phyloP scores from a whole-genome alignment of 2,888 invertebrate genomes.

The Nomada goodeniana region DNA sequence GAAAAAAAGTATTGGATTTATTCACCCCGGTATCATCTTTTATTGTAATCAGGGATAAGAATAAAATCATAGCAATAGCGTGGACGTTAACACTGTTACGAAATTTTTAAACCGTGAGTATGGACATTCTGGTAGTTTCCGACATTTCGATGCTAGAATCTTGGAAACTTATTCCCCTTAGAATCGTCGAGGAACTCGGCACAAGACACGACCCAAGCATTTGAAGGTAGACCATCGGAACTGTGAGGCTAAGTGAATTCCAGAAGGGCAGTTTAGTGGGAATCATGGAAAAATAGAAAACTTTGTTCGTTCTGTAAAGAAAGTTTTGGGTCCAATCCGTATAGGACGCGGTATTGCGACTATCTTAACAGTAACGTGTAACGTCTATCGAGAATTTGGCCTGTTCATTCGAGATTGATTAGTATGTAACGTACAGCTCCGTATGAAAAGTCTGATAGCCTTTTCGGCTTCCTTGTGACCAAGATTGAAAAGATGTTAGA shows the following conservation, averaged over 20 bases:
- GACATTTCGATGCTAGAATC: too few species aligned
- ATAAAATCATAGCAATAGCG: neutral
- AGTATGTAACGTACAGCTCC: neutral
- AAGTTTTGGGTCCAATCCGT: slow-evolving; percentile 34
- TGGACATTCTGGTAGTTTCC: neutral
- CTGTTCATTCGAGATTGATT: neutral
- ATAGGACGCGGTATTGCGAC: neutral
- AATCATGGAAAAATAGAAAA: slow-evolving; percentile 55
- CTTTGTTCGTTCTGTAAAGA: slow-evolving; percentile 34
- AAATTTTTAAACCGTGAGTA: neutral
- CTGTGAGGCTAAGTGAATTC: slow-evolving; percentile 12
- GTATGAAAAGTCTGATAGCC: too few species aligned
- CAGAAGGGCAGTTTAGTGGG: slow-evolving; percentile 14
- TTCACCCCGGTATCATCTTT: neutral
- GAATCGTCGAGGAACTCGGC: neutral
- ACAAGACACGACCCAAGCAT: neutral
- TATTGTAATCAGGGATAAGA: neutral
- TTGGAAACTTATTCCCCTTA: neutral
- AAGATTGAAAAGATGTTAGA: too few species aligned
- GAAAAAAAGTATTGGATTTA: too few species aligned
- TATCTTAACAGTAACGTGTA: neutral
- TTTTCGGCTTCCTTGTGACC: too few species aligned
- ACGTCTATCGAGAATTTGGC: neutral
- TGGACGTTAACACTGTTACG: neutral
- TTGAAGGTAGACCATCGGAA: neutral